Base-by-base conservation (phyloP, 2,797 vertebrate genomes). In the Sebastes matsubarae region DNA sequence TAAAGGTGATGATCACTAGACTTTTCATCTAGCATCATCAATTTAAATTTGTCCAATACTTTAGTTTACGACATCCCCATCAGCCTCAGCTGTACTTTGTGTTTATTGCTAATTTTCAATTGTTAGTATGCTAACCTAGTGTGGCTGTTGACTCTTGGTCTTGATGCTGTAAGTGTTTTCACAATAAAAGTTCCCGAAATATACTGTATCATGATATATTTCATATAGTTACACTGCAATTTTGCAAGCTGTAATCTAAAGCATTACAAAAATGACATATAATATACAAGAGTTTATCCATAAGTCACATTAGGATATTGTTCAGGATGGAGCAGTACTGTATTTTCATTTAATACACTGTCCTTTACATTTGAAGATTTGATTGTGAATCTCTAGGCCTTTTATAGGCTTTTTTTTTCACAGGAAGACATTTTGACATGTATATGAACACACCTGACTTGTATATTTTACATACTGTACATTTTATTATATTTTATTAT, bases 381-480 rank as follows among this genome's bases (percentile, higher is more conserved):
- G 52, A 68, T 34, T 52, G 29, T n/a, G 9, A 58, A 36, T 24
- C 18, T 61, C n/a, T 46, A 46, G 14, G 3, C 42, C 29, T 30
- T 0, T 27, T 64, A 11, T 25, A 13, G 24, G 30, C 18, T 8
- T 42, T 67, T 58, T 29, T 22, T 38, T 42, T 6, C 24, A 54
- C 8, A 36, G 2, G 3, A 30, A 18, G 18, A 38, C 24, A 27
- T 38, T 29, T 66, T 46, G 42, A 42, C 14, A 42, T 42, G 3
- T 42, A 42, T 42, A 42, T 42, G 38, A 42, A 42, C 6, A 0
- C 14, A 42, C 38, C 0, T 42, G 38, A 42, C 14, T 0, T 42
- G 1, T 42, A 42, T 42, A 42, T 42, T 42, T 42, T 42, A 42
- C 38, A 42, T 42, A 4, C 34, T 36, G 34, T 34, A 42, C 6